These are phyloP conservation scores for Otolemur crassicaudatus DNA, from an alignment of 2,797 vertebrate species.

Conservation along the genomic window DNA sequence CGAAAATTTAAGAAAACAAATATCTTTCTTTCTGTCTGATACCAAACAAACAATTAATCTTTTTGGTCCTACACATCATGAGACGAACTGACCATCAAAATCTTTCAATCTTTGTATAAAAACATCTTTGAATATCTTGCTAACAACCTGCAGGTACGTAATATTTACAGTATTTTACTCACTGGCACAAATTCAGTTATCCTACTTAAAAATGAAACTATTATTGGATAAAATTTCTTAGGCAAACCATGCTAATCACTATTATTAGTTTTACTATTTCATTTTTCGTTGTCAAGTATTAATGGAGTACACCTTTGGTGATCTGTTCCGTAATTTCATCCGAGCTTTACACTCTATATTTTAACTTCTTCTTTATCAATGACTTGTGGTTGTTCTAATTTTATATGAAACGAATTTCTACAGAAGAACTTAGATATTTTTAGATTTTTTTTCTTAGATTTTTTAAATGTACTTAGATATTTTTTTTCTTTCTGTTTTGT, in stretches of 20 bases:
- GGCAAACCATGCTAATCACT: background rate
- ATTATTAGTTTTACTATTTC: background rate
- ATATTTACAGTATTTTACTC: background rate
- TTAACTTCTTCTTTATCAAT: conserved; percentile 10
- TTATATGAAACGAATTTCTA: conserved; percentile 10
- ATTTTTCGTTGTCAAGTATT: background rate
- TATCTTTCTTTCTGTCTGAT: background rate
- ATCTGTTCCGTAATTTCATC: background rate
- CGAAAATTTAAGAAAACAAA: background rate
- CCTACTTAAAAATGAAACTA: background rate
- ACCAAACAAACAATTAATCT: background rate
- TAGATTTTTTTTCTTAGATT: background rate
- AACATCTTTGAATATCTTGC: background rate
- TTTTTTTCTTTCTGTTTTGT: background rate
- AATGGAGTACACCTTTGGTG: background rate
- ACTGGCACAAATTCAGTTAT: background rate
- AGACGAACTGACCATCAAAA: background rate
- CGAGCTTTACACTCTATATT: background rate
- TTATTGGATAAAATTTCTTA: background rate
- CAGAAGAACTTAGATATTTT: background rate
- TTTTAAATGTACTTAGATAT: conserved; percentile 2
- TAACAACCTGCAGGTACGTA: background rate
- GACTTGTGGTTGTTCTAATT: background rate
- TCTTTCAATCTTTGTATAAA: conserved; percentile 7
- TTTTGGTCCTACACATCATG: background rate